A percentile compares a stretch with the other conserved stretches of the same genome.
phyloP scores from a whole-genome alignment of 2,888 invertebrate genomes.

The Patella depressa region DNA sequence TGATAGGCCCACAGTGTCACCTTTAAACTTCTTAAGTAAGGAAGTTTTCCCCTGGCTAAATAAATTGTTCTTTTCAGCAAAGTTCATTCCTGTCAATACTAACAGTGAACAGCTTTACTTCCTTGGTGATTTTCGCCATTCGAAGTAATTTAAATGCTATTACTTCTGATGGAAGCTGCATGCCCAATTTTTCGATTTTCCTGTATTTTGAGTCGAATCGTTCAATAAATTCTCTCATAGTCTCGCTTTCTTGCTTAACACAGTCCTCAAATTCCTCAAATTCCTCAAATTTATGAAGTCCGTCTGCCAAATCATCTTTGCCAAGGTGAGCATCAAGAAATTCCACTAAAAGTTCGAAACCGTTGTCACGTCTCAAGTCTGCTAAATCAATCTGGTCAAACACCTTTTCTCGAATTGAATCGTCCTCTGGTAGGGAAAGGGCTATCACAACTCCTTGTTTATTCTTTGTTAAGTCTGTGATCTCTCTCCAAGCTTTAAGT shows the following conservation, averaged over 20 bases:
- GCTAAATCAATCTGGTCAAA: slow-evolving; percentile 8
- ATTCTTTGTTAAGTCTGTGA: not conserved
- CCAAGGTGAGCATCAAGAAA: not conserved
- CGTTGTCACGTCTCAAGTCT: not conserved
- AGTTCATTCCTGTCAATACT: slow-evolving; percentile 20
- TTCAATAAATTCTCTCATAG: not conserved
- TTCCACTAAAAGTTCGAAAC: not conserved
- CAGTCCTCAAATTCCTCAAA: slow-evolving; percentile 13
- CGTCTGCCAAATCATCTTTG: not conserved
- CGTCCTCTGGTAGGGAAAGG: slow-evolving; percentile 3
- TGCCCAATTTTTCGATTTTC: not conserved
- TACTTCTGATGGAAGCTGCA: slow-evolving; percentile 7
- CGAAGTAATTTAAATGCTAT: slow-evolving; percentile 3
- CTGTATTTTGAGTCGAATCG: slow-evolving; percentile 4
- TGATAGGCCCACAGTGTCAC: not conserved
- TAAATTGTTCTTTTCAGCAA: not conserved
- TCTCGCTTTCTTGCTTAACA: not conserved
- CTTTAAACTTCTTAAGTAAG: slow-evolving; percentile 16
- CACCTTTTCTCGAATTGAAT: slow-evolving; percentile 4
- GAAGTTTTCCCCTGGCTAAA: slow-evolving; percentile 2
- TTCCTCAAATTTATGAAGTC: slow-evolving; percentile 9
- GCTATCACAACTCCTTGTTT: not conserved
- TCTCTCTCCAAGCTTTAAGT: not conserved
- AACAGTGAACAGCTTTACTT: slow-evolving; percentile 12
- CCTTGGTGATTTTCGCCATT: not conserved